Conservation (phyloP, 37 sponge, comb jelly and placozoan genomes). For the Aplysina aerophoba region DNA sequence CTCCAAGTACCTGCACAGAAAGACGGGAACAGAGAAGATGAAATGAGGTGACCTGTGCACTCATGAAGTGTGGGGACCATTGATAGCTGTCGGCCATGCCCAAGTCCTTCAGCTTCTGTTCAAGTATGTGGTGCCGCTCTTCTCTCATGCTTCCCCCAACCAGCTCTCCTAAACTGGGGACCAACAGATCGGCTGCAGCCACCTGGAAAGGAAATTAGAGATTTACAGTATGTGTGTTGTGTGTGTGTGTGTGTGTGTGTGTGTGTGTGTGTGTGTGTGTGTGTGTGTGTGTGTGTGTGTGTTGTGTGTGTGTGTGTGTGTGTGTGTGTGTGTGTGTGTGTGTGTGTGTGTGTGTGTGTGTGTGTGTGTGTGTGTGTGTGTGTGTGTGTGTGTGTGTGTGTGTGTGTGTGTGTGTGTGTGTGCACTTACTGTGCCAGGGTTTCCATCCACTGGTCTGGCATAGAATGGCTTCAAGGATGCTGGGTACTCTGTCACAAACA, state of each 20-base stretch:
- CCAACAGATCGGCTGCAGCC: slow-evolving; percentile 56
- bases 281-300: slow-evolving; percentile 68
- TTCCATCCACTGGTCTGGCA: slow-evolving; percentile 47
- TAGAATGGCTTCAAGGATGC: slow-evolving; percentile 86
- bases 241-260: no score
- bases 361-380: slow-evolving; percentile 61
- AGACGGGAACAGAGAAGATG: no score
- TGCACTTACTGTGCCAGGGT: slow-evolving; percentile 26
- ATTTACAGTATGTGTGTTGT: no score
- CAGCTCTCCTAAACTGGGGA: slow-evolving; percentile 63
- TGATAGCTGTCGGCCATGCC: slow-evolving; percentile 28
- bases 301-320: not conserved
- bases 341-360: slow-evolving; percentile 66
- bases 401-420: not conserved
- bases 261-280: slow-evolving; percentile 56
- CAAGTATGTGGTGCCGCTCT: slow-evolving; percentile 41
- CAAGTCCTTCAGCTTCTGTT: slow-evolving; percentile 9
- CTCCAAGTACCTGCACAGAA: slow-evolving; percentile 79
- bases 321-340: no score
- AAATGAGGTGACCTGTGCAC: not conserved
- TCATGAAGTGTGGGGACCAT: slow-evolving; percentile 24
- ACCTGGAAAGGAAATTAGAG: not conserved
- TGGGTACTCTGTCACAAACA: slow-evolving; percentile 90
- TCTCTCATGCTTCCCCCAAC: slow-evolving; percentile 66
- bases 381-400: slow-evolving; percentile 13